Percentiles rank a stretch among this genome's conserved stretches.
Conservation (phyloP, 2,888 invertebrate species). For the Mesorhabditis spiculigera region DNA sequence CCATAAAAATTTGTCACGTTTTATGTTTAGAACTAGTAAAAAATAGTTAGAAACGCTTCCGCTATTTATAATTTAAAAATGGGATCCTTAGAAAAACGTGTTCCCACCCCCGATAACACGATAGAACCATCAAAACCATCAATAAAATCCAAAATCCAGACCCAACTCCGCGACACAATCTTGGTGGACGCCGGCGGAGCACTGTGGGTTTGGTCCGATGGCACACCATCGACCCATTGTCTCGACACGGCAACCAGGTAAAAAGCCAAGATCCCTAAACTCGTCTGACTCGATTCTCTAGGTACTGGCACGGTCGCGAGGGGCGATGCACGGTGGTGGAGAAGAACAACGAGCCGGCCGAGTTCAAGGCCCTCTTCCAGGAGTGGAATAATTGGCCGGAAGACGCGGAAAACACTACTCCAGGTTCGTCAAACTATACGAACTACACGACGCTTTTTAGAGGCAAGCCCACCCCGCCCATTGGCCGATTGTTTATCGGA, state of each 20-base stretch:
- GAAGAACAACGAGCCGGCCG: conserved; percentile 38
- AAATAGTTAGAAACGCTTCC: no score
- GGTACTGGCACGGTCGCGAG: conserved; percentile 25
- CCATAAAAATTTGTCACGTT: no score
- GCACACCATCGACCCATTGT: conserved; percentile 18
- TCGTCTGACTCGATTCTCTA: conserved; percentile 5
- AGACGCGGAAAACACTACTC: conserved; percentile 13
- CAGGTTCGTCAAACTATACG: conserved; percentile 6
- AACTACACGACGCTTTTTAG: neutral
- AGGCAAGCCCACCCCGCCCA: neutral
- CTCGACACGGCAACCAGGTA: neutral
- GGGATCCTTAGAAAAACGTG: no score
- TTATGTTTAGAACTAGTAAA: no score
- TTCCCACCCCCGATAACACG: no score
- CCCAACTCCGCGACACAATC: conserved; percentile 25
- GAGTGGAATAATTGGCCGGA: conserved; percentile 31
- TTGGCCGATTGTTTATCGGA: conserved; percentile 31
- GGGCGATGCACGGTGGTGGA: conserved; percentile 33
- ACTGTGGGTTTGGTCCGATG: conserved; percentile 49
- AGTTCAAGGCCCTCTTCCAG: conserved; percentile 45
- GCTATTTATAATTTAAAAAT: no score
- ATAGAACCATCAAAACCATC: no score
- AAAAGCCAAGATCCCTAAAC: neutral
- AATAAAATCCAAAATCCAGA: conserved; percentile 3
- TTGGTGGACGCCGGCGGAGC: conserved; percentile 40